phyloP scores from a whole-genome alignment of 2,888 invertebrate species.

The Busseola fusca region DNA sequence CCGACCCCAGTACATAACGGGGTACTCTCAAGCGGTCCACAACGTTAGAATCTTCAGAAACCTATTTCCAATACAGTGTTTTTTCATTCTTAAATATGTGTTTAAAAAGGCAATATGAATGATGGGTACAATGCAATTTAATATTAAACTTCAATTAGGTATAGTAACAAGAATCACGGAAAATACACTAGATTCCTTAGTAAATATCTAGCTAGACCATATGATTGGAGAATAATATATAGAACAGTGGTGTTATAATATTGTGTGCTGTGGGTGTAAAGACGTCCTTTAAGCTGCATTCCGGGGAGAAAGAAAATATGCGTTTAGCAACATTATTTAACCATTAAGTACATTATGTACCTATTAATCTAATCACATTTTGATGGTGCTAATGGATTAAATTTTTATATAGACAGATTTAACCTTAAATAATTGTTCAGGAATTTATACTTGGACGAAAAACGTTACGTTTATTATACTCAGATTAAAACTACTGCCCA shows the following conservation, averaged over 20 bases:
- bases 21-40: constrained; percentile 35
- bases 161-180: constrained; percentile 40
- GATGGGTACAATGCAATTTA: constrained; percentile 40
- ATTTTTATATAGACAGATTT: constrained; percentile 2
- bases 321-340: constrained; percentile 62
- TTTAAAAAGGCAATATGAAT: constrained; percentile 27
- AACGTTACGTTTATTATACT: not conserved
- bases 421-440: not conserved
- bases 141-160: constrained; percentile 41
- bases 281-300: constrained; percentile 87
- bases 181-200: constrained; percentile 50
- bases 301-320: constrained; percentile 73
- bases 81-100: constrained; percentile 19
- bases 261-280: constrained; percentile 70
- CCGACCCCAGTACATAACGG: constrained; percentile 34
- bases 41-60: constrained; percentile 41
- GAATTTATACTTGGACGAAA: not conserved
- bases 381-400: constrained; percentile 15
- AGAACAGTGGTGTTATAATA: constrained; percentile 62
- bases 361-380: constrained; percentile 19
- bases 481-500: not conserved
- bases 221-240: constrained; percentile 61
- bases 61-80: constrained; percentile 15
- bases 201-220: constrained; percentile 58
- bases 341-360: not conserved